Conservation (phyloP, 2,113 vertebrate genomes). For the Mustelus asterias region DNA sequence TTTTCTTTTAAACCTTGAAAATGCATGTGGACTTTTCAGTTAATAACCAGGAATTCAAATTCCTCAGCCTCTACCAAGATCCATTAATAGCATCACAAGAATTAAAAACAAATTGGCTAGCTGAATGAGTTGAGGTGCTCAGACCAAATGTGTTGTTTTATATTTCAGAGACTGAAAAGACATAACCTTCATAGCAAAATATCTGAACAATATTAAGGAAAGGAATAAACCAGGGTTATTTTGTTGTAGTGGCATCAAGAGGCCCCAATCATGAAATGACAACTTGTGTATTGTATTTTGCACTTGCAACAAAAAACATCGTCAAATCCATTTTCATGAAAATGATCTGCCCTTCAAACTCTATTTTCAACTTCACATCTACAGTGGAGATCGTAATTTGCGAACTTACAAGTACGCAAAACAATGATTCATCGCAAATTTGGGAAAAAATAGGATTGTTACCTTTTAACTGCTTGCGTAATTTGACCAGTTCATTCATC, state of each 20-base stretch:
- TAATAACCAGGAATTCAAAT: neutral
- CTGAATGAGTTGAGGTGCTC: neutral
- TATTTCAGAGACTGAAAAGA: neutral
- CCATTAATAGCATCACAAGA: neutral
- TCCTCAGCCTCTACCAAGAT: neutral
- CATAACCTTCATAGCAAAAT: neutral
- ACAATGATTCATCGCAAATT: neutral
- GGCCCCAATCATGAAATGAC: neutral
- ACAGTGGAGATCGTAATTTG: neutral
- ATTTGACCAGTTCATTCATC: conserved; percentile 96
- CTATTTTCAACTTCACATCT: neutral
- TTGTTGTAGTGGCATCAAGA: neutral
- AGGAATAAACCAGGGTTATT: neutral
- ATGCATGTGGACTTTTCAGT: neutral
- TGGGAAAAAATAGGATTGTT: conserved; percentile 39
- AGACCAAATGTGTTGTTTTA: neutral
- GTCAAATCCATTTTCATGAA: neutral
- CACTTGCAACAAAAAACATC: neutral
- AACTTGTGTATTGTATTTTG: neutral
- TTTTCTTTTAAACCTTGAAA: neutral
- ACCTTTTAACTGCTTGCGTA: conserved; percentile 96
- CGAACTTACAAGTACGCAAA: neutral
- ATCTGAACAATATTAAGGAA: neutral
- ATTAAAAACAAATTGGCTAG: neutral
- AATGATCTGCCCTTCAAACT: neutral